These are phyloP conservation scores for Pseudomyrmex gracilis DNA, from an alignment of 1,140 invertebrate genomes.

Conservation along the genomic window DNA sequence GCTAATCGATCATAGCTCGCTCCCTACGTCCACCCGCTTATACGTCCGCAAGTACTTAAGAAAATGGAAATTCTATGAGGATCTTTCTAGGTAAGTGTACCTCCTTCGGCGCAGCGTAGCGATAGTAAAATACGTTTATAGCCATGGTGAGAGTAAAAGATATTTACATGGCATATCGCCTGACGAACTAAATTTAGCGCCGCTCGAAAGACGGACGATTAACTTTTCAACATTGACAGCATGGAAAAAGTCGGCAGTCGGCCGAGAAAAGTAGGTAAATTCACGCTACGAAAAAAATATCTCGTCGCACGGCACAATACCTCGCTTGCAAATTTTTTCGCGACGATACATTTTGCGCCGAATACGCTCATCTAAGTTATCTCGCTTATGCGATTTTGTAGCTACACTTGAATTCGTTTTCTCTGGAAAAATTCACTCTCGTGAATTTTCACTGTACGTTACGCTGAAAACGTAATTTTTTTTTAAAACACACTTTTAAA, in stretches of 20 bases:
- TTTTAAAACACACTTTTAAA: too few species aligned
- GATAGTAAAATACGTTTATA: slow-evolving; percentile 70
- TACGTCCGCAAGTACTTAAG: slow-evolving; percentile 61
- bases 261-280: slow-evolving; percentile 49
- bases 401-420: neutral
- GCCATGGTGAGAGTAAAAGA: slow-evolving; percentile 66
- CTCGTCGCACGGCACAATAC: neutral
- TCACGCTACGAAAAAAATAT: slow-evolving; percentile 10
- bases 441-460: too few species aligned
- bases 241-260: slow-evolving; percentile 22
- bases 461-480: too few species aligned
- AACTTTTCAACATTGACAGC: slow-evolving; percentile 9
- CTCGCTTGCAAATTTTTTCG: neutral
- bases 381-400: neutral
- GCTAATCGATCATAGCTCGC: slow-evolving; percentile 45
- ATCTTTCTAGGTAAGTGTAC: slow-evolving; percentile 74
- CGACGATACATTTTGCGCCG: neutral
- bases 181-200: slow-evolving; percentile 64
- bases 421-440: too few species aligned
- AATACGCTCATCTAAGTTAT: neutral
- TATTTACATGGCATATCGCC: slow-evolving; percentile 14
- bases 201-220: slow-evolving; percentile 54
- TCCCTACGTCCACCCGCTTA: slow-evolving; percentile 9
- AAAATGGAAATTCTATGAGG: slow-evolving; percentile 70
- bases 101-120: slow-evolving; percentile 26